Percentiles rank a stretch among this genome's conserved stretches.
phyloP scores from a whole-genome alignment of 2,888 invertebrate genomes.

The Epistrophe grossulariae region DNA sequence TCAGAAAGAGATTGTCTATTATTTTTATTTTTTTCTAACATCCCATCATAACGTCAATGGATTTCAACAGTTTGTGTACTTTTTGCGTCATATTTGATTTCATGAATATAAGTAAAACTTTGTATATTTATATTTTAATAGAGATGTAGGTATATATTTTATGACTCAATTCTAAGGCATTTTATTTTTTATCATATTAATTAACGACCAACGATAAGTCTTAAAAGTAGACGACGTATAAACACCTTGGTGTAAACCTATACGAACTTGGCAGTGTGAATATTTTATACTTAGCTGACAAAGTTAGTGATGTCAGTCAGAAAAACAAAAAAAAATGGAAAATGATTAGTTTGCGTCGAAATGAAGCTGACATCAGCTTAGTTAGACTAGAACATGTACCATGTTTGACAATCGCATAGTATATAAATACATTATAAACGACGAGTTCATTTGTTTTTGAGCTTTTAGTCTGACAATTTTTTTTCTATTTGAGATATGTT shows the following conservation, averaged over 20 bases:
- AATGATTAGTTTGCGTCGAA: not conserved
- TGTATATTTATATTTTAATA: not conserved
- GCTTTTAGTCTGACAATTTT: too few species aligned
- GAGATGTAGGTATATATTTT: not conserved
- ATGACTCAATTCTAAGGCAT: not conserved
- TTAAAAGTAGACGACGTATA: not conserved
- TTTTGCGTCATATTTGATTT: conserved; percentile 7
- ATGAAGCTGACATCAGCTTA: not conserved
- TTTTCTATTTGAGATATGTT: too few species aligned
- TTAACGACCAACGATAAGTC: not conserved
- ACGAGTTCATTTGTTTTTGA: too few species aligned
- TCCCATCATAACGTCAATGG: not conserved
- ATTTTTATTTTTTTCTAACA: not conserved
- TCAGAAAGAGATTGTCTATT: conserved; percentile 3
- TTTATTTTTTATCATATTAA: not conserved
- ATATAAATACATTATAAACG: too few species aligned
- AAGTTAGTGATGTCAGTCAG: not conserved
- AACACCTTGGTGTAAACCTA: not conserved
- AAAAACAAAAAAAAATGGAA: not conserved
- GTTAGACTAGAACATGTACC: not conserved
- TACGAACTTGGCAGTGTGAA: not conserved
- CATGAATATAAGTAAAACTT: not conserved
- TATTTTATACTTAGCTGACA: not conserved
- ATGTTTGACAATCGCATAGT: too few species aligned
- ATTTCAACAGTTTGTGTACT: conserved; percentile 6